A percentile compares a stretch with the other conserved stretches of the same genome.
phyloP scores from a whole-genome alignment of 2,797 vertebrate species.

The Rhadinocentrus ornatus region DNA sequence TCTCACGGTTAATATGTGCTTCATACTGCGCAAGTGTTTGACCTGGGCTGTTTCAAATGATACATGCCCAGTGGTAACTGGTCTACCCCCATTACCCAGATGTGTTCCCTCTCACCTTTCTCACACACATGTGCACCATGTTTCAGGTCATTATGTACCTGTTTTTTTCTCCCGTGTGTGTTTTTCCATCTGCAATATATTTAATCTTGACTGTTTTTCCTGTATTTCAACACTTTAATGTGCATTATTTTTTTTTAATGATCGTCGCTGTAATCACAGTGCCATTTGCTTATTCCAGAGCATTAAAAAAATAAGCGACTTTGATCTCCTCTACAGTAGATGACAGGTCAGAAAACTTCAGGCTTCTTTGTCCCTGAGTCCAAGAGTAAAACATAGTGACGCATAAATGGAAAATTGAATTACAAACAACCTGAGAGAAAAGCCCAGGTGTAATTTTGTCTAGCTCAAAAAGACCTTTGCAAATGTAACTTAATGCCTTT shows the following conservation, averaged over 20 bases:
- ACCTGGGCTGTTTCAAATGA: neutral
- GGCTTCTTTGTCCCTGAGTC: neutral
- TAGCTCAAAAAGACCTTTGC: neutral
- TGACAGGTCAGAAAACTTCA: conserved; percentile 3
- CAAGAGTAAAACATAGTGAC: neutral
- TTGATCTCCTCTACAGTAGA: neutral
- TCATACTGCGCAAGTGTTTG: neutral
- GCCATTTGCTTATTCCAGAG: neutral
- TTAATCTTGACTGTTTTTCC: neutral
- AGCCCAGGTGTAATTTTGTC: neutral
- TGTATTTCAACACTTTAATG: no score
- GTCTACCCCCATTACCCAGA: neutral
- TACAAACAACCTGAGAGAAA: neutral
- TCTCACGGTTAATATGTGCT: conserved; percentile 5
- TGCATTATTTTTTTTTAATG: no score
- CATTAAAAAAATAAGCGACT: neutral
- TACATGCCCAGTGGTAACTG: neutral
- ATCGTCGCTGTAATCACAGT: neutral
- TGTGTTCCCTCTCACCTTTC: neutral
- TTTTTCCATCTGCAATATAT: neutral
- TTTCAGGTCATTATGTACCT: neutral
- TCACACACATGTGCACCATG: neutral
- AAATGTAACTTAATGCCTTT: neutral
- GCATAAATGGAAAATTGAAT: neutral
- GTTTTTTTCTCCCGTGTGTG: neutral